phyloP scores from a whole-genome alignment of 2,113 vertebrate genomes.

The Lasiurus borealis region DNA sequence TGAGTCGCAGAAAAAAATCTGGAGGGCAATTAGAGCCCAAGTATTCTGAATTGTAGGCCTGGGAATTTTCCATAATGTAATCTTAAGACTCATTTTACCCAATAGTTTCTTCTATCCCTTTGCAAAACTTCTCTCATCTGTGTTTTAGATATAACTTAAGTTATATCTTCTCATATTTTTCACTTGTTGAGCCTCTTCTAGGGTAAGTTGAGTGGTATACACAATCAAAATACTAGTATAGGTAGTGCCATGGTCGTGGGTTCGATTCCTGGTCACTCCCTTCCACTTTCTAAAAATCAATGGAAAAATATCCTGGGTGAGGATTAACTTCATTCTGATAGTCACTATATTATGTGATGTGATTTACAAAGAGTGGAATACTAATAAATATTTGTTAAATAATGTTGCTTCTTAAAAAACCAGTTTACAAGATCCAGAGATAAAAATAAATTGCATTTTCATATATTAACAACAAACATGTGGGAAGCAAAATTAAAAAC shows the following conservation, averaged over 20 bases:
- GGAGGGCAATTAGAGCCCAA: not conserved
- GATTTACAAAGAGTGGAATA: not conserved
- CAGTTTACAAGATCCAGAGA: not conserved
- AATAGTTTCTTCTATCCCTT: conserved; percentile 8
- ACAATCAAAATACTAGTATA: not conserved
- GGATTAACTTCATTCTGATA: not conserved
- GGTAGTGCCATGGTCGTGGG: not conserved
- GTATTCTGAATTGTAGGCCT: not conserved
- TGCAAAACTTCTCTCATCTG: not conserved
- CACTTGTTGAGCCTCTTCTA: conserved; percentile 44
- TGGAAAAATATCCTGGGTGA: no score
- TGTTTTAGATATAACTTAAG: not conserved
- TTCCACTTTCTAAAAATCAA: no score
- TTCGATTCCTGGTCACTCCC: no score
- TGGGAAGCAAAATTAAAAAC: conserved; percentile 9
- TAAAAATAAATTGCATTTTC: conserved; percentile 40
- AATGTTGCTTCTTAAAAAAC: not conserved
- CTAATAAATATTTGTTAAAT: conserved; percentile 15
- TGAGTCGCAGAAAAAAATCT: not conserved
- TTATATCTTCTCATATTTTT: conserved; percentile 17
- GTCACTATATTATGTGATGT: not conserved
- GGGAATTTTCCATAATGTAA: not conserved
- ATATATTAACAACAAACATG: not conserved
- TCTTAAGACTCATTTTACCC: not conserved
- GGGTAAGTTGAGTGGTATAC: not conserved